phyloP scores from a whole-genome alignment of 2,113 vertebrate species.

The Holacanthus passer region DNA sequence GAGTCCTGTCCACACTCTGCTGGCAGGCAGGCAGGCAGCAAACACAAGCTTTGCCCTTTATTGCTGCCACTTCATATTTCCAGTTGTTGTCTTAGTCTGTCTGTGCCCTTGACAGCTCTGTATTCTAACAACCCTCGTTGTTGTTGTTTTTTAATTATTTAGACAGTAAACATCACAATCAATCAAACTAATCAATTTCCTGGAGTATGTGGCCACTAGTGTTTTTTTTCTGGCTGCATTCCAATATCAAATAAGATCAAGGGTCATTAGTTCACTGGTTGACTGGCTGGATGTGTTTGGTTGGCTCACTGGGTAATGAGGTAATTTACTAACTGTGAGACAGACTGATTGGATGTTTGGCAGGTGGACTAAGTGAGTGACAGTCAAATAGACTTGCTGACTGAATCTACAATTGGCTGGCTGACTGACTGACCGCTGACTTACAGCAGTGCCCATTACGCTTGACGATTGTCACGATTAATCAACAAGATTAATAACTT shows the following conservation, averaged over 20 bases:
- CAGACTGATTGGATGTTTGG: slow-evolving; percentile 30
- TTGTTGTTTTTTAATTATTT: not conserved
- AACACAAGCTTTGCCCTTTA: slow-evolving; percentile 57
- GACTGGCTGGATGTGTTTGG: not conserved
- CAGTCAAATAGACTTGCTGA: not conserved
- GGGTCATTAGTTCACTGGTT: slow-evolving; percentile 47
- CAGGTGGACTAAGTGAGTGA: slow-evolving; percentile 20
- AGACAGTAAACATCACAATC: slow-evolving; percentile 58
- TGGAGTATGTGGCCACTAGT: slow-evolving; percentile 22
- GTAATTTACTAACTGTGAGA: slow-evolving; percentile 40
- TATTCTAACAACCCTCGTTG: not conserved
- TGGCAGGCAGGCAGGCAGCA: slow-evolving; percentile 60
- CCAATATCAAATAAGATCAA: slow-evolving; percentile 40
- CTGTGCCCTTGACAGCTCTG: slow-evolving; percentile 47
- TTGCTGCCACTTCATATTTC: slow-evolving; percentile 51
- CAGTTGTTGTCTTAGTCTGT: slow-evolving; percentile 41
- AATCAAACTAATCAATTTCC: slow-evolving; percentile 59
- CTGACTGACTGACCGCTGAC: not conserved
- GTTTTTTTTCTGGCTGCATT: slow-evolving; percentile 25
- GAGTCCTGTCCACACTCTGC: slow-evolving; percentile 69
- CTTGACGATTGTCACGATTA: slow-evolving; percentile 12
- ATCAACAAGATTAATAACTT: slow-evolving; percentile 20
- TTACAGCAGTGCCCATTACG: slow-evolving; percentile 7
- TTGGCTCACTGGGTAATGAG: slow-evolving; percentile 25
- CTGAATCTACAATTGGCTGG: not conserved